A percentile compares a stretch with the other conserved stretches of the same genome.
Conservation (phyloP, 2,888 invertebrate species). For the Oscheius sp. region DNA sequence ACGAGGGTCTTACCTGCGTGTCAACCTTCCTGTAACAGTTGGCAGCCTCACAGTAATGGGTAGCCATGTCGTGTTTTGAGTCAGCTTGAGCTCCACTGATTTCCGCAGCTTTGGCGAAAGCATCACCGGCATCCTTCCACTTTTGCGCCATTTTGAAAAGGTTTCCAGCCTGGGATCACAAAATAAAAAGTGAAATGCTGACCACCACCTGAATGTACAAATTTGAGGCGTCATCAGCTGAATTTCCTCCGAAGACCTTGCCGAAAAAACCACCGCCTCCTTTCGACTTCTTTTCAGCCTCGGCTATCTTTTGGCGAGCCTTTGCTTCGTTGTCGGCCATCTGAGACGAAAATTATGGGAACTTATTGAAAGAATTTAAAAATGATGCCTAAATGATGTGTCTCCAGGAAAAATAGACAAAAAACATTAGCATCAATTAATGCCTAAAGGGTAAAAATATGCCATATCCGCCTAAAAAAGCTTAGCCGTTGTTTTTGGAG, state of each 20-base stretch:
- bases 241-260: constrained; percentile 57
- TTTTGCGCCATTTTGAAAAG: constrained; percentile 99
- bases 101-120: constrained; percentile 91
- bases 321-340: constrained; percentile 71
- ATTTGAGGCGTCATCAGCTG: constrained; percentile 64
- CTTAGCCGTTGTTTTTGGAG: background rate
- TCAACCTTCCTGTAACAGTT: constrained; percentile 80
- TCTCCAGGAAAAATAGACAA: too few species aligned
- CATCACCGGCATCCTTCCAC: constrained; percentile 93
- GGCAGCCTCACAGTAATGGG: constrained; percentile 93
- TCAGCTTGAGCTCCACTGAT: constrained; percentile 78
- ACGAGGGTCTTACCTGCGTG: constrained; percentile 47
- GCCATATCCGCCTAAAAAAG: too few species aligned
- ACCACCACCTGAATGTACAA: constrained; percentile 65
- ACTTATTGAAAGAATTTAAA: too few species aligned
- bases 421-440: too few species aligned
- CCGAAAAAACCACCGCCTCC: constrained; percentile 70
- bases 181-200: background rate
- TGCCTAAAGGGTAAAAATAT: too few species aligned
- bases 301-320: constrained; percentile 68
- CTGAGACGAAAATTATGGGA: background rate
- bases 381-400: too few species aligned
- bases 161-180: constrained; percentile 86
- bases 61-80: constrained; percentile 91
- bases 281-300: constrained; percentile 69